phyloP scores from a whole-genome alignment of 2,113 vertebrate genomes.

The Connochaetes taurinus region DNA sequence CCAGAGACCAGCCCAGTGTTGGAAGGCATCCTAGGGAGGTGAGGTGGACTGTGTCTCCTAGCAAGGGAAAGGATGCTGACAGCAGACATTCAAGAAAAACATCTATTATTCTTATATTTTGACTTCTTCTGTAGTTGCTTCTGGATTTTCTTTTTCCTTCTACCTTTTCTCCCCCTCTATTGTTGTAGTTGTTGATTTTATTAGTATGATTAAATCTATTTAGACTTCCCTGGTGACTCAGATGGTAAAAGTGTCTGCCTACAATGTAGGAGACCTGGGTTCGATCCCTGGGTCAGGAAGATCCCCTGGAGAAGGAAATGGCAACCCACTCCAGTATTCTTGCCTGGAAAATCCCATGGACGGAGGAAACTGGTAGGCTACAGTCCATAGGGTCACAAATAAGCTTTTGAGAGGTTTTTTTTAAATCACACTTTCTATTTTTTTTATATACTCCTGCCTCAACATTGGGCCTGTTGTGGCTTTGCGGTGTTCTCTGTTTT shows the following conservation, averaged over 20 bases:
- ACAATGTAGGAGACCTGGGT: background rate
- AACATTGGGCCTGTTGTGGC: background rate
- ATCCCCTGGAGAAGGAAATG: background rate
- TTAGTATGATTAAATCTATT: background rate
- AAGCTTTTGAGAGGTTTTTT: background rate
- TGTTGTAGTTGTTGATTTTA: background rate
- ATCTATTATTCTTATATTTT: background rate
- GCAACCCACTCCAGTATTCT: background rate
- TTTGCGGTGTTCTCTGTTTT: background rate
- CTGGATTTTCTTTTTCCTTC: background rate
- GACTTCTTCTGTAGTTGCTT: background rate
- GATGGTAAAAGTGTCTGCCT: background rate
- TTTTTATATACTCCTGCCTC: background rate
- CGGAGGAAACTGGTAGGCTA: fast-evolving
- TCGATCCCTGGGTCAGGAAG: background rate
- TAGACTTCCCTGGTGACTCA: background rate
- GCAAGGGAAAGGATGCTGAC: background rate
- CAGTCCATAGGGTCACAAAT: background rate
- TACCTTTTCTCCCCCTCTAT: background rate
- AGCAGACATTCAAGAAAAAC: background rate
- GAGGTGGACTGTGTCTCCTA: background rate
- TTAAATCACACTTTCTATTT: background rate
- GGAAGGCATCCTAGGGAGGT: background rate
- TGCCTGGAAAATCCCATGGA: background rate
- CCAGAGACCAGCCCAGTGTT: background rate